phyloP scores from a whole-genome alignment of 2,888 invertebrate species.

The Drosophila infuscata region DNA sequence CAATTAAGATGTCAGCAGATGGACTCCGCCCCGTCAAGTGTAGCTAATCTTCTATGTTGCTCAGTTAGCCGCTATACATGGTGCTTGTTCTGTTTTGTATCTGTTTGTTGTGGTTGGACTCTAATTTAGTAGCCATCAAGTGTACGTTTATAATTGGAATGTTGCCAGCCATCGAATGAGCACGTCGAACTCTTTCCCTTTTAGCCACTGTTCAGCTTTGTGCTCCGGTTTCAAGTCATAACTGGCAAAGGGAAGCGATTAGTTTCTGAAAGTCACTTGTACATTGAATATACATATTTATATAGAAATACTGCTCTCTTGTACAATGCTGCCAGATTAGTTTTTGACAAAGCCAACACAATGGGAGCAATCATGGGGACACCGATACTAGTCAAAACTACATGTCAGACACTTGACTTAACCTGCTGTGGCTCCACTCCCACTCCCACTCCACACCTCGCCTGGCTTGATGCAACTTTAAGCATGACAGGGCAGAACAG shows the following conservation, averaged over 20 bases:
- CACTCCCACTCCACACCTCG: not conserved
- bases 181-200: conserved; percentile 21
- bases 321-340: conserved; percentile 61
- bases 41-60: not conserved
- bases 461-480: conserved; percentile 12
- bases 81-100: conserved; percentile 13
- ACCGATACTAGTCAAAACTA: conserved; percentile 41
- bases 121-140: conserved; percentile 69
- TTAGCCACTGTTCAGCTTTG: conserved; percentile 7
- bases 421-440: not conserved
- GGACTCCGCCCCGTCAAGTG: not conserved
- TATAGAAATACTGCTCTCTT: conserved; percentile 19
- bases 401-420: conserved; percentile 46
- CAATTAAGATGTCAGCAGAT: not conserved
- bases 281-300: not conserved
- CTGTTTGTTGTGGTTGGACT: conserved; percentile 65
- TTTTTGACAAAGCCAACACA: conserved; percentile 42
- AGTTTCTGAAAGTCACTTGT: not conserved
- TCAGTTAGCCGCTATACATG: too few species aligned
- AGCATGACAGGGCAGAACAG: conserved; percentile 39
- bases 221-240: conserved; percentile 48
- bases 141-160: conserved; percentile 72
- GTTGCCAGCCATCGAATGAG: conserved; percentile 44
- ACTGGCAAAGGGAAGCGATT: conserved; percentile 53
- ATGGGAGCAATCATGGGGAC: conserved; percentile 30